A percentile compares a stretch with the other conserved stretches of the same genome.
These are phyloP conservation scores for Lontra canadensis DNA, from an alignment of 2,113 vertebrate genomes.

Conservation along the genomic window DNA sequence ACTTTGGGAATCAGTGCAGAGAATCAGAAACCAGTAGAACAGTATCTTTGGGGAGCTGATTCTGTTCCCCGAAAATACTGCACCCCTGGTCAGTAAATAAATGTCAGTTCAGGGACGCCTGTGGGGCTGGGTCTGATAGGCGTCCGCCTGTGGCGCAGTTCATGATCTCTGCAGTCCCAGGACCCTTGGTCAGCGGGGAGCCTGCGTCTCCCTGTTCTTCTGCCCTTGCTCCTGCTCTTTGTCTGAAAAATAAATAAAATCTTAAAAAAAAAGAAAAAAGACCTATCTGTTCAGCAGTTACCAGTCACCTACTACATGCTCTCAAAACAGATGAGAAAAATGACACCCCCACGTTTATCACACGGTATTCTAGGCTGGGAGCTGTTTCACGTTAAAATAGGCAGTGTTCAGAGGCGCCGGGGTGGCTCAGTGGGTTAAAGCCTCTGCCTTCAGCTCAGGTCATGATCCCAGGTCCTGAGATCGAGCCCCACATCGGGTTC, in stretches of 20 bases:
- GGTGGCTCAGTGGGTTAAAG: too few species aligned
- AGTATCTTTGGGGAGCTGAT: background rate
- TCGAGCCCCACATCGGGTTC: too few species aligned
- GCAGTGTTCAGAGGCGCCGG: rapidly evolving
- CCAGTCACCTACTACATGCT: rapidly evolving
- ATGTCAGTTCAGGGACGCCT: background rate
- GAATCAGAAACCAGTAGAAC: too few species aligned
- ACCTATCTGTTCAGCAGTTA: rapidly evolving
- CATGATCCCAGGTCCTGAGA: too few species aligned
- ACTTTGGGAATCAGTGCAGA: background rate
- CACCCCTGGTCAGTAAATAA: background rate
- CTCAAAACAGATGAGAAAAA: background rate
- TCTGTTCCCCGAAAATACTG: too few species aligned
- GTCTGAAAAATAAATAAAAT: background rate
- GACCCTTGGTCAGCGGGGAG: background rate
- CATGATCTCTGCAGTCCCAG: background rate
- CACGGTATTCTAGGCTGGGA: rapidly evolving
- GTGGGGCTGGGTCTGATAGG: background rate
- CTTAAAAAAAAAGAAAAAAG: background rate
- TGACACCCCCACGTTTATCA: rapidly evolving
- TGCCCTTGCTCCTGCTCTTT: background rate
- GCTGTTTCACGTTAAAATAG: background rate
- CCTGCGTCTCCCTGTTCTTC: background rate
- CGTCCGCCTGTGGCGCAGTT: background rate
- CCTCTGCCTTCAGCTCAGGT: too few species aligned